Base-by-base conservation (phyloP, 1,140 invertebrate genomes). In the Chrysomallon squamiferum region DNA sequence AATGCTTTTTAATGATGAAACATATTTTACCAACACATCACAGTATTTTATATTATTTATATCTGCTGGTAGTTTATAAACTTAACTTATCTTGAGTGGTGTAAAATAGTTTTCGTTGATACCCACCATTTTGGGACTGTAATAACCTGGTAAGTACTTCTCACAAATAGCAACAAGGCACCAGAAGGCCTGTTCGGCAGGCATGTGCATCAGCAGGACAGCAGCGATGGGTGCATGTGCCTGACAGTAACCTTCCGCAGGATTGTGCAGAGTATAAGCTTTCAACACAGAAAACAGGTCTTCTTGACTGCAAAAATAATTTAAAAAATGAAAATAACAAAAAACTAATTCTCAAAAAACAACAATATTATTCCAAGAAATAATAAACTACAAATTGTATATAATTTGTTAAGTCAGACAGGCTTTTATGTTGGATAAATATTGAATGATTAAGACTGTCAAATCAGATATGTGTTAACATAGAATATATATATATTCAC, bases 201-300 rank as follows among this genome's bases (percentile, higher is more conserved):
- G 96, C 95, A 99, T 95, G 81, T 98, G 95, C 95, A 98, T 98
- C 47, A 99, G 87, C 15, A 99, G 88, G 78, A 98, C 95, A 5
- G 96, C 95, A 0, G 96, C 96, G 33, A 99, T 93, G 18, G 96
- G 96, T 58, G 95, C 96, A 87, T 98, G 95, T 27, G 95, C 96
- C 87, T 99, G 97, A 84, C 95, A 97, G 86, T 98, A 99, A 0
- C 95, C 96, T 61, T 97, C 95, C 77, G 92, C 90, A 15, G 94
- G 93, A 81, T 96, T 95, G 68, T 96, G 88, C 72, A 97, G 91
- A 0, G 95, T 95, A 85, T 97, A 98, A 2, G 96, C 95, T 86
- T 97, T 97, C 58, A 99, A 87, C n/a, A 99, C 92, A 74, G 92
- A 90, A 81, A 95, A 96, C 27, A 98, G 86, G 84, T 97, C 95